Evolutionary conservation across 1,140 invertebrate species (phyloP).

Genomic region (Bicyclus anynana): DNA sequence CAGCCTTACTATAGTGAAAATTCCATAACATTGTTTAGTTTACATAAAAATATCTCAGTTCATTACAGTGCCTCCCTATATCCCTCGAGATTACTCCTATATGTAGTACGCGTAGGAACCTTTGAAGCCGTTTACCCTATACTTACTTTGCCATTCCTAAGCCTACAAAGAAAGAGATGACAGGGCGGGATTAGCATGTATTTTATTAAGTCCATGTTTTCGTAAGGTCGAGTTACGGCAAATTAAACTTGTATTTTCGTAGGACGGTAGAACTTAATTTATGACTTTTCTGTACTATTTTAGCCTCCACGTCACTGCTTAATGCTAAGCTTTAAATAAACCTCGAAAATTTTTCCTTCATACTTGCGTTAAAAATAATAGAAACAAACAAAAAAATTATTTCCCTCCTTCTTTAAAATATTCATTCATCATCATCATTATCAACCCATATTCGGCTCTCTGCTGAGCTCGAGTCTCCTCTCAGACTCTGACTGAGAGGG

Average conservation of each 20-base stretch:
- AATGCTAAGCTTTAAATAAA: no score
- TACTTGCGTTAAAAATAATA: no score
- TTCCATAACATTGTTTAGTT: not conserved
- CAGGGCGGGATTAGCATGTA: slow-evolving; percentile 18
- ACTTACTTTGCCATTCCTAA: slow-evolving; percentile 18
- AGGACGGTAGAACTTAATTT: not conserved
- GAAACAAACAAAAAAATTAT: no score
- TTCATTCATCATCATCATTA: no score
- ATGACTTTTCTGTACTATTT: not conserved
- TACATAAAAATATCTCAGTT: slow-evolving; percentile 10
- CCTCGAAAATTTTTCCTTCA: no score
- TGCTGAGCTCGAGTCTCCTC: no score
- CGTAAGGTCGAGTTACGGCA: not conserved
- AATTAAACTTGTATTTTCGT: not conserved
- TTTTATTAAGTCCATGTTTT: slow-evolving; percentile 15
- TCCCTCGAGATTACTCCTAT: slow-evolving; percentile 6
- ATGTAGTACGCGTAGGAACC: slow-evolving; percentile 14
- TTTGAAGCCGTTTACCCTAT: slow-evolving; percentile 13
- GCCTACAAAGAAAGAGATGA: slow-evolving; percentile 18
- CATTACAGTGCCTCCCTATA: slow-evolving; percentile 10
- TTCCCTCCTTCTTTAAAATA: no score
- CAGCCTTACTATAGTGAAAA: no score
- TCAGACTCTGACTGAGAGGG: no score
- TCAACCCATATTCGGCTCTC: no score
- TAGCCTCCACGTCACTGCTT: no score